A percentile compares a stretch with the other conserved stretches of the same genome.
These are phyloP conservation scores for Diglossa cyanea DNA, from an alignment of 2,797 vertebrate genomes.

Conservation along the genomic window DNA sequence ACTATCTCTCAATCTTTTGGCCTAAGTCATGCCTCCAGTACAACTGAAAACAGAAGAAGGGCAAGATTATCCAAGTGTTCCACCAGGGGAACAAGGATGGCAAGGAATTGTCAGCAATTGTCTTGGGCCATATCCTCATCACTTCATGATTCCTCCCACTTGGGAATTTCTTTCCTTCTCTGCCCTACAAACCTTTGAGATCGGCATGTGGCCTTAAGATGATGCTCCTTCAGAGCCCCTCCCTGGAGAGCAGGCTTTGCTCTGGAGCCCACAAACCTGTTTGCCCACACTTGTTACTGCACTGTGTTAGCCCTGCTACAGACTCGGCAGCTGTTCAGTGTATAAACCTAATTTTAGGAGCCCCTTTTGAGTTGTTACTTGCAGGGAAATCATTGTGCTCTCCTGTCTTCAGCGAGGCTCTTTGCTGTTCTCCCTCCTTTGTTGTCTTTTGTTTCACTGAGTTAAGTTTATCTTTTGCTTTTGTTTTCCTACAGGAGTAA, in stretches of 20 bases:
- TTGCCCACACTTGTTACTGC: background rate
- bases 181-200: background rate
- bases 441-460: conserved; percentile 61
- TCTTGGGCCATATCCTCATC: background rate
- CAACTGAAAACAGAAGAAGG: background rate
- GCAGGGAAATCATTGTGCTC: conserved; percentile 29
- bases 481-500: conserved; percentile 72
- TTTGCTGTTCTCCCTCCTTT: conserved; percentile 26
- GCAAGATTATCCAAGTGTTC: background rate
- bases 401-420: conserved; percentile 13
- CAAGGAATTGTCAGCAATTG: background rate
- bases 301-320: background rate
- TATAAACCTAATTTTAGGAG: conserved; percentile 34
- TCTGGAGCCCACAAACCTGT: background rate
- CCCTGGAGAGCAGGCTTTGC: background rate
- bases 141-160: background rate
- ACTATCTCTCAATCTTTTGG: background rate
- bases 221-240: background rate
- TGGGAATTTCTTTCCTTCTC: background rate
- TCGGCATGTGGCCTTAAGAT: too few relatives aligned
- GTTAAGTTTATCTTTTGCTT: conserved; percentile 68
- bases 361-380: conserved; percentile 12
- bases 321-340: background rate
- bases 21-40: background rate
- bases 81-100: background rate